phyloP scores from a whole-genome alignment of 2,888 invertebrate species.

The Lomographa bimaculata region DNA sequence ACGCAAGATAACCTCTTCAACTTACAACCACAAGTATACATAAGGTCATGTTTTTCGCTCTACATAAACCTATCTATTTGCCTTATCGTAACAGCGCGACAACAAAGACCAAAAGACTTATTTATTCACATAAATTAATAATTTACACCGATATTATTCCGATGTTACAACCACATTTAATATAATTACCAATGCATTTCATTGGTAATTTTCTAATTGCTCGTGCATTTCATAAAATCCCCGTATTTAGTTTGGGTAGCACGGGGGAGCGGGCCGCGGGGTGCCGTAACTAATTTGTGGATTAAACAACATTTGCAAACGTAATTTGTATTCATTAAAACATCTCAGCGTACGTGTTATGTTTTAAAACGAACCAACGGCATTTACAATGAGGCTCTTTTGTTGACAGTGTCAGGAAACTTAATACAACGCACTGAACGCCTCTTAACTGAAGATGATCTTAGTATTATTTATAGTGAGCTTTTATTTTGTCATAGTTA shows the following conservation, averaged over 20 bases:
- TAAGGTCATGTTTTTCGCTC: too few relatives aligned
- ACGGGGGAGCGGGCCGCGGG: constrained; percentile 22
- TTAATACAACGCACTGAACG: too few relatives aligned
- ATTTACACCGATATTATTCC: not conserved
- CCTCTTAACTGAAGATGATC: too few relatives aligned
- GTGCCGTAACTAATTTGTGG: constrained; percentile 75
- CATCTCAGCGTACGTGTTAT: constrained; percentile 58
- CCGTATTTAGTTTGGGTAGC: constrained; percentile 14
- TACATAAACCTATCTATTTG: too few relatives aligned
- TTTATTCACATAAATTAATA: too few relatives aligned
- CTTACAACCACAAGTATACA: too few relatives aligned
- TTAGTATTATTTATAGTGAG: too few relatives aligned
- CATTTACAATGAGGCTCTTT: constrained; percentile 20
- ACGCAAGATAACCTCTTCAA: too few relatives aligned
- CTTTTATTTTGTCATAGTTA: too few relatives aligned
- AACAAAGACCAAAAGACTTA: too few relatives aligned
- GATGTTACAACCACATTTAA: not conserved
- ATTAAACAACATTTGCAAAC: constrained; percentile 80
- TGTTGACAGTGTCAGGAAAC: constrained; percentile 32
- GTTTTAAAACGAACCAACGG: constrained; percentile 43
- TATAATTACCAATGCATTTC: constrained; percentile 6
- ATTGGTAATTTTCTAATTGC: constrained; percentile 14
- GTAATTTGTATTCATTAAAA: constrained; percentile 81
- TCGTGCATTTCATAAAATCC: constrained; percentile 13
- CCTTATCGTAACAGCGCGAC: too few relatives aligned